Percentiles rank a stretch among this genome's conserved stretches.
Evolutionary conservation across 2,888 invertebrate genomes (phyloP).

Genomic region (Zygogramma bicolorata): DNA sequence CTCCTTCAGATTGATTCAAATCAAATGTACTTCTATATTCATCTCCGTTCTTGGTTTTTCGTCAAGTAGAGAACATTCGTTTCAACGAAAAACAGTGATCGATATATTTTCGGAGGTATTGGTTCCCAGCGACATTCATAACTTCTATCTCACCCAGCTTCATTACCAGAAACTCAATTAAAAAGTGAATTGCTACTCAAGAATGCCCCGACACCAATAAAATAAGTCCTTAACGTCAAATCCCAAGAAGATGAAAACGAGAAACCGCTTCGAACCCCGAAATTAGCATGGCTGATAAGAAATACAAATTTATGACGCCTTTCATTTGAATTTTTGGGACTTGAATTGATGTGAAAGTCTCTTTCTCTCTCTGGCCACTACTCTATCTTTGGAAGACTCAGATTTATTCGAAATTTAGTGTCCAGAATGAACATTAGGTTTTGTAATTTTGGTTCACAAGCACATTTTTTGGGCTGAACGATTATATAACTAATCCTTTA

Average conservation of each 20-base stretch:
- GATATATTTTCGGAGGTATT: background rate
- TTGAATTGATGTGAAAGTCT: constrained; percentile 51
- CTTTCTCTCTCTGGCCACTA: constrained; percentile 47
- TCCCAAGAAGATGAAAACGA: constrained; percentile 43
- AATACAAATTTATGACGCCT: constrained; percentile 51
- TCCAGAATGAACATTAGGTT: no score
- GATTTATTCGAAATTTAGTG: constrained; percentile 43
- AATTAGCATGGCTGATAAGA: constrained; percentile 51
- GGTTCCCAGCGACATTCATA: constrained; percentile 30
- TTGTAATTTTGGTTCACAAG: no score
- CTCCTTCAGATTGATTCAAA: no score
- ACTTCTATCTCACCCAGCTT: constrained; percentile 46
- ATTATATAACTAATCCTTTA: no score
- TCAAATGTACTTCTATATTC: no score
- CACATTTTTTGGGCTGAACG: no score
- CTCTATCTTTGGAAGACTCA: constrained; percentile 46
- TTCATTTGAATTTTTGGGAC: constrained; percentile 42
- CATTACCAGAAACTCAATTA: constrained; percentile 52
- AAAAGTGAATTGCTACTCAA: constrained; percentile 48
- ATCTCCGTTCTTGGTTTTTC: no score
- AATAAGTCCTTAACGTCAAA: constrained; percentile 53
- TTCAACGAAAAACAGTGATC: background rate
- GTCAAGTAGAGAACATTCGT: no score
- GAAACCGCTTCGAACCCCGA: constrained; percentile 41
- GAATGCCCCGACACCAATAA: constrained; percentile 48